Evolutionary conservation across 64 coral and sea anemone species (phyloP), one percentile per base, ranked within the genome.

Genomic region (Montipora sp.): DNA sequence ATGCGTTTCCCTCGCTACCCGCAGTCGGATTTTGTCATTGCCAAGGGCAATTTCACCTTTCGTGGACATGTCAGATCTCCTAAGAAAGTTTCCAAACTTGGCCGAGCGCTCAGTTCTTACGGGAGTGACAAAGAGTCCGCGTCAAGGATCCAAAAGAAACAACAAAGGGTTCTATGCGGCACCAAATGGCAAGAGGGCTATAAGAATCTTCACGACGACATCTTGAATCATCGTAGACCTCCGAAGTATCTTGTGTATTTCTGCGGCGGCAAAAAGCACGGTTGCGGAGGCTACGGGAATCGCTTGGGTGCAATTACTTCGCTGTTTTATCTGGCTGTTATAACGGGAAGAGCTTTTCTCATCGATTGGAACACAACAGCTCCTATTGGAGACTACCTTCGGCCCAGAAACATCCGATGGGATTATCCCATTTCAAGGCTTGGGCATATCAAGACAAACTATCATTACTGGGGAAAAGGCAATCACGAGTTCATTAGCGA

Each of bases 381-480:
- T n/a, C 83, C 83, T 0, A 24, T 93, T 47, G 48, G 75, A 0
- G 48, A 88, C 0, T 93, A 87, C 57, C 68, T 93, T 51, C 75
- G 27, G 43, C 83, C 91, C 80, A 88, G 68, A n/a, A 67, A 87
- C 50, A 93, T 93, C 27, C 70, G 47, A 19, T 93, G 91, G 91
- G 72, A 93, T 81, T 87, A 70, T 36, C 23, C 83, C 1, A 48
- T 57, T 7, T 65, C 83, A 21, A 88, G 88, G 21, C 75, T 93
- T 16, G 14, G 8, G 14, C 75, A 77, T 11, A 60, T 93, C 2
- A 77, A 79, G 66, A 87, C 55, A 7, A 87, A 67, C 5, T 87
- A 65, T 11, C 91, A 93, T 80, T 93, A 93, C 18, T 93, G 91
- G 91, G 91, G 91, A 6, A 93, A 88, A 80, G 91, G 91, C 0